Conservation (phyloP, 2,113 vertebrate genomes). For the Silurus meridionalis region DNA sequence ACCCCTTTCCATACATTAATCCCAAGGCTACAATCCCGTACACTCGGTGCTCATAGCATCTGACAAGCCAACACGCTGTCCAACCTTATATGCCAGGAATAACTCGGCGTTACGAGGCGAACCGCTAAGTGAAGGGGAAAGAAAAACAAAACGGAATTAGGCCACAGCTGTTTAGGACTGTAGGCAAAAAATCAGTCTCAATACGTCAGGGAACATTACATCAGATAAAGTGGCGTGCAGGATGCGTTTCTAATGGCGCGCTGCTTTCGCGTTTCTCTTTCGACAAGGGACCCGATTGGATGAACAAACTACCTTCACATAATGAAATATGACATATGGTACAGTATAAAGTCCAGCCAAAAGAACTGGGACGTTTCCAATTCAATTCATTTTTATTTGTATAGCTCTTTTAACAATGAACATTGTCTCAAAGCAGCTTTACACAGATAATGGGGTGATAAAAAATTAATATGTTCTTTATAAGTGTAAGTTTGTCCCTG, state of each 20-base stretch:
- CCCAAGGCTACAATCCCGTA: constrained; percentile 47
- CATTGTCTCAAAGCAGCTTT: too few relatives aligned
- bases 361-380: too few relatives aligned
- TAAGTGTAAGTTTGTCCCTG: too few relatives aligned
- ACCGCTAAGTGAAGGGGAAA: constrained; percentile 77
- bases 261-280: constrained; percentile 47
- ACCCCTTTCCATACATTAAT: constrained; percentile 49
- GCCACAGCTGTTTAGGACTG: constrained; percentile 86
- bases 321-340: background rate
- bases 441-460: too few relatives aligned
- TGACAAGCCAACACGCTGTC: constrained; percentile 74
- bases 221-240: constrained; percentile 66
- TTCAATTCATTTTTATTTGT: too few relatives aligned
- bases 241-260: constrained; percentile 43
- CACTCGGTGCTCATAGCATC: constrained; percentile 59
- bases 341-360: too few relatives aligned
- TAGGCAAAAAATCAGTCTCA: constrained; percentile 86
- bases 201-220: constrained; percentile 86
- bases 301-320: background rate
- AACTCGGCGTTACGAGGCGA: constrained; percentile 78
- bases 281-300: background rate
- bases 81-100: constrained; percentile 72
- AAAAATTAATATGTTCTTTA: too few relatives aligned
- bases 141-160: constrained; percentile 75
- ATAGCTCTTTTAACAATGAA: too few relatives aligned